Evolutionary conservation across 1,140 invertebrate genomes (phyloP).

Genomic region (Brachystomella parvula): DNA sequence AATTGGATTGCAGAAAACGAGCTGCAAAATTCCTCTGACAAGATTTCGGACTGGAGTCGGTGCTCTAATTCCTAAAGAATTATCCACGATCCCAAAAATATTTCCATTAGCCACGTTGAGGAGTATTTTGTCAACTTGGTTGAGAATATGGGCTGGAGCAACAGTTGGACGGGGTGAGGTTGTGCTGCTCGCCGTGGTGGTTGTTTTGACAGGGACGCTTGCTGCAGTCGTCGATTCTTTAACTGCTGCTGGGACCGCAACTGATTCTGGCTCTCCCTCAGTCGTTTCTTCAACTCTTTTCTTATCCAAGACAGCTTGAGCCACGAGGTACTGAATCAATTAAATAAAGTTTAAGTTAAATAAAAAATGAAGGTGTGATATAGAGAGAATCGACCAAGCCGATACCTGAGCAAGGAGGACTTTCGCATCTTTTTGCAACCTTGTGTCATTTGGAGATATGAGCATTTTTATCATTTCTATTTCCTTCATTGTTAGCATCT

Average conservation of each 20-base stretch:
- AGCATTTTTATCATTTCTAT: no score
- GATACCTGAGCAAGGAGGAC: no score
- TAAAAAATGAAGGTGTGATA: no score
- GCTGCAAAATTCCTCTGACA: constrained; percentile 31
- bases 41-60: constrained; percentile 32
- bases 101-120: constrained; percentile 24
- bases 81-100: constrained; percentile 33
- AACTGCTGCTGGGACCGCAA: background rate
- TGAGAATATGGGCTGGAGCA: constrained; percentile 15
- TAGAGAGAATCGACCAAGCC: no score
- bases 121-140: constrained; percentile 27
- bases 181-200: constrained; percentile 6
- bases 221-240: background rate
- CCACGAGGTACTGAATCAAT: no score
- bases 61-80: constrained; percentile 30
- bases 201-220: constrained; percentile 9
- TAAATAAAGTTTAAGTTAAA: no score
- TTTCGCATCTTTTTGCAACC: no score
- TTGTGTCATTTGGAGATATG: no score
- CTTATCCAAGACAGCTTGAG: no score
- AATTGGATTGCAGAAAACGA: constrained; percentile 35
- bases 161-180: constrained; percentile 17
- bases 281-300: no score
- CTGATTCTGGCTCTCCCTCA: no score
- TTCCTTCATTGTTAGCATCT: no score